Conservation (phyloP, 2,888 invertebrate species). For the Cantharis nigra region DNA sequence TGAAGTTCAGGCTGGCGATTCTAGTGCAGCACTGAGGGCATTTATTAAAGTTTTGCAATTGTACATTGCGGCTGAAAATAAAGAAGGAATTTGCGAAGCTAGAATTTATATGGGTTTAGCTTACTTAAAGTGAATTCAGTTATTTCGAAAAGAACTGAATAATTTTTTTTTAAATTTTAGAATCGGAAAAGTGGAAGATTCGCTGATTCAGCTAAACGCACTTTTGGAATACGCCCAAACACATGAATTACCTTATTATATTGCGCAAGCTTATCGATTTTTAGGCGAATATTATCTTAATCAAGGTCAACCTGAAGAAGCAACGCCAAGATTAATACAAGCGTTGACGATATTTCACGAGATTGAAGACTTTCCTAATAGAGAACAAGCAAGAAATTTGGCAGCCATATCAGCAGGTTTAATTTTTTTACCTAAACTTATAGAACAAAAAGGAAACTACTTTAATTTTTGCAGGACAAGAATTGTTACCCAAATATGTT, state of each 20-base stretch:
- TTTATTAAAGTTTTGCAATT: conserved; percentile 59
- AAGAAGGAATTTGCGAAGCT: conserved; percentile 59
- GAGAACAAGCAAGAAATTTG: conserved; percentile 46
- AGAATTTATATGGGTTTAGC: conserved; percentile 62
- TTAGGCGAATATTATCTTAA: conserved; percentile 51
- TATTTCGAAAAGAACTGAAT: not conserved
- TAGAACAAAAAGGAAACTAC: too few species aligned
- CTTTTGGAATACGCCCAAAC: conserved; percentile 41
- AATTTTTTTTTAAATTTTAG: conserved; percentile 23
- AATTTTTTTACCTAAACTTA: not conserved
- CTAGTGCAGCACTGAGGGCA: conserved; percentile 58
- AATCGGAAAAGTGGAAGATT: conserved; percentile 38
- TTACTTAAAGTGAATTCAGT: conserved; percentile 56
- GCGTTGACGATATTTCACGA: conserved; percentile 46
- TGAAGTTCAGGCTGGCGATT: conserved; percentile 57
- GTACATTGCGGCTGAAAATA: conserved; percentile 50
- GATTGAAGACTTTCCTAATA: conserved; percentile 35
- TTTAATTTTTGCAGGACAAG: conserved; percentile 37
- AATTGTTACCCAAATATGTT: conserved; percentile 43
- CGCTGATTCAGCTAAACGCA: conserved; percentile 41
- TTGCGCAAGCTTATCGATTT: conserved; percentile 48
- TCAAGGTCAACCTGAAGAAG: conserved; percentile 41
- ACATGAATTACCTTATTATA: conserved; percentile 41
- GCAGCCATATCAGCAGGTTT: conserved; percentile 48
- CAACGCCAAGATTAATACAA: conserved; percentile 45